These are phyloP conservation scores for Sebastes baramenuke DNA, from an alignment of 2,797 vertebrate species.

Conservation along the genomic window DNA sequence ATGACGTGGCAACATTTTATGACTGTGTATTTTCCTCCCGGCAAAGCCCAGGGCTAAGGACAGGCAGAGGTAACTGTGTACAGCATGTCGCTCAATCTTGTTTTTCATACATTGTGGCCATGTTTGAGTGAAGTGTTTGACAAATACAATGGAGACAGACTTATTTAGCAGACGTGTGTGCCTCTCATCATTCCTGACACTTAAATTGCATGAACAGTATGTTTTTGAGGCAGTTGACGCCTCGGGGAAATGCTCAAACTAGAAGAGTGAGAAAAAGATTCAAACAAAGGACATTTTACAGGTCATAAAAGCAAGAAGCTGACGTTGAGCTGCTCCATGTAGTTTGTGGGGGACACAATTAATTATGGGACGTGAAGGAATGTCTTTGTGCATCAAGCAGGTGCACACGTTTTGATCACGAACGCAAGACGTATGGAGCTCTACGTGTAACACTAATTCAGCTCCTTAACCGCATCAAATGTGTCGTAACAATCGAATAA, in stretches of 20 bases:
- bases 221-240: slow-evolving; percentile 7
- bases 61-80: background rate
- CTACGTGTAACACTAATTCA: background rate
- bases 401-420: background rate
- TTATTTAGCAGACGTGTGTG: background rate
- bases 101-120: background rate
- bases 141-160: background rate
- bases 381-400: background rate
- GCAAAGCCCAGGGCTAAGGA: slow-evolving; percentile 15
- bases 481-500: background rate
- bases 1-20: background rate
- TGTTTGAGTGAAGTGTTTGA: background rate
- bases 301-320: background rate
- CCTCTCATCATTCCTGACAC: background rate
- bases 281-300: background rate
- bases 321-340: background rate
- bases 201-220: background rate
- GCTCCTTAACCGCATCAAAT: background rate
- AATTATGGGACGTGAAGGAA: slow-evolving; percentile 7
- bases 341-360: background rate
- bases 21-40: background rate
- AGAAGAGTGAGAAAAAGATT: slow-evolving; percentile 19
- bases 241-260: slow-evolving; percentile 18
- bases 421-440: background rate
- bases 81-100: background rate